Conservation (phyloP, 2,888 invertebrate species). For the Limnephilus lunatus region DNA sequence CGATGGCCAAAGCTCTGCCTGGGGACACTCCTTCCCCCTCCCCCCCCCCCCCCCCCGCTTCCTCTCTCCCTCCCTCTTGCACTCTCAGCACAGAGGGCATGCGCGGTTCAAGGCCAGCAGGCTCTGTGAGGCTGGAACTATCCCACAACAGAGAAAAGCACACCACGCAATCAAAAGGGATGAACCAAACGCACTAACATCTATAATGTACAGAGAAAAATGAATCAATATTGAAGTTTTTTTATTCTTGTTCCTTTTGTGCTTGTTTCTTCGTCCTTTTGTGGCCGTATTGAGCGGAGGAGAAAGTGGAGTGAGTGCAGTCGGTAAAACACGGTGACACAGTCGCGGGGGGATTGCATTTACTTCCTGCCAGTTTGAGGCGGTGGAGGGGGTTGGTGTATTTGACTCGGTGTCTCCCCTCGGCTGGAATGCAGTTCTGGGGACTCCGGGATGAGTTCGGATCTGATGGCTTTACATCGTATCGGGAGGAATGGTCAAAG, state of each 20-base stretch:
- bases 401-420: neutral
- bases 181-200: neutral
- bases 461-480: neutral
- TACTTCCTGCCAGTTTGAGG: neutral
- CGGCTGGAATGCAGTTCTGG: neutral
- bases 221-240: neutral
- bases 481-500: neutral
- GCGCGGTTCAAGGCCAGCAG: conserved; percentile 57
- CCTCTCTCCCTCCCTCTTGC: neutral
- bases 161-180: neutral
- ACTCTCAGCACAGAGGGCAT: conserved; percentile 52
- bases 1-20: neutral
- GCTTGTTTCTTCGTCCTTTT: neutral
- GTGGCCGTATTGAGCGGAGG: neutral
- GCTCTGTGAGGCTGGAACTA: neutral
- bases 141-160: neutral
- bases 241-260: neutral
- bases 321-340: conserved; percentile 36
- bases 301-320: conserved; percentile 19
- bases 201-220: neutral
- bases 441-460: neutral
- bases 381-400: neutral
- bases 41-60: neutral
- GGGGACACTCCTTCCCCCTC: neutral
- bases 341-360: conserved; percentile 2